Percentiles rank a stretch among this genome's conserved stretches.
These are phyloP conservation scores for Sebastes jordani DNA, from an alignment of 2,797 vertebrate genomes.

Conservation along the genomic window DNA sequence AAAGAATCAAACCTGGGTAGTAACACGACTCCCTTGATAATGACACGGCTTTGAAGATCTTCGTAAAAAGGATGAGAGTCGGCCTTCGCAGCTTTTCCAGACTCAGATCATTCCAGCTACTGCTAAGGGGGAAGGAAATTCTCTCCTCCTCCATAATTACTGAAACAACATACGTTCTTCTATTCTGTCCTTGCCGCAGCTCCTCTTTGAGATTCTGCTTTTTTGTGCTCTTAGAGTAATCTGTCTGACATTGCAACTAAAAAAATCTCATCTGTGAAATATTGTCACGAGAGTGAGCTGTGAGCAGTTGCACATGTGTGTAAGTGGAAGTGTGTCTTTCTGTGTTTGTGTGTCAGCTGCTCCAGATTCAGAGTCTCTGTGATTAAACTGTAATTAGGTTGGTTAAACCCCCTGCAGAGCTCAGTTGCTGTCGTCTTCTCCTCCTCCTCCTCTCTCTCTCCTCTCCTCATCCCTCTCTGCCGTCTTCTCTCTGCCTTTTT, in stretches of 20 bases:
- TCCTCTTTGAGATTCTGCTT: constrained; percentile 32
- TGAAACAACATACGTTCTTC: constrained; percentile 62
- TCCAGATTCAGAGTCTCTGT: constrained; percentile 79
- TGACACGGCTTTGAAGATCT: constrained; percentile 61
- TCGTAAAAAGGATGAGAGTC: constrained; percentile 47
- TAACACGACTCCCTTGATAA: constrained; percentile 53
- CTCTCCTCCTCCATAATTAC: constrained; percentile 67
- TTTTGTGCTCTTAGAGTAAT: constrained; percentile 56
- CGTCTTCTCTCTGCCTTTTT: constrained; percentile 51
- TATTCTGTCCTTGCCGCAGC: constrained; percentile 48
- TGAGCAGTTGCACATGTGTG: constrained; percentile 43
- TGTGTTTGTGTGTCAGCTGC: constrained; percentile 59
- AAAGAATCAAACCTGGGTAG: constrained; percentile 47
- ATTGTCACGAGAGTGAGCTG: constrained; percentile 56
- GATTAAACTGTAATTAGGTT: constrained; percentile 85
- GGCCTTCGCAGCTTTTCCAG: constrained; percentile 57
- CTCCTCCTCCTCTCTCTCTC: constrained; percentile 45
- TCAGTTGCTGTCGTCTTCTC: constrained; percentile 68
- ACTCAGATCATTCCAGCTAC: constrained; percentile 48
- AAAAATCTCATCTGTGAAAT: constrained; percentile 63
- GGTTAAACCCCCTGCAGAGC: constrained; percentile 82
- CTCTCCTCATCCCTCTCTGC: constrained; percentile 40
- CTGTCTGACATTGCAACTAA: constrained; percentile 72
- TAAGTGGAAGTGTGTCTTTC: constrained; percentile 28
- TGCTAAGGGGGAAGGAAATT: constrained; percentile 35